Evolutionary conservation across 2,888 invertebrate species (phyloP), one percentile per base, ranked within the genome.

Genomic region (Plebejus melissa): DNA sequence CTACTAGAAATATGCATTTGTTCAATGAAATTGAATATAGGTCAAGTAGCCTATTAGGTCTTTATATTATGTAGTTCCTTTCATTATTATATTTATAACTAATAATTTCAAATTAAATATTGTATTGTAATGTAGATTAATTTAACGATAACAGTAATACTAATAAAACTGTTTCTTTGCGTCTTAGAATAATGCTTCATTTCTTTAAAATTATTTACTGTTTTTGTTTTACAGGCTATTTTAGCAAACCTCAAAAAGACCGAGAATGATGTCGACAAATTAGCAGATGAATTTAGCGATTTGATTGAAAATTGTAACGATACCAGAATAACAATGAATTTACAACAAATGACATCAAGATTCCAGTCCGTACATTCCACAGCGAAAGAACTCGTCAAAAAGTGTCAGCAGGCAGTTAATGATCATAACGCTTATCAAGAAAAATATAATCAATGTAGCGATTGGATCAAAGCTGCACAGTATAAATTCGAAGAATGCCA

Each of bases 341-440:
- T 98, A 50, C 98, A 98, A 85, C 98, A 98, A 88, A 96, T 98
- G 78, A 96, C 97, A 1, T 98, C 98, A 5, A 94, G 98, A 77
- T 98, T 98, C 92, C 98, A 98, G 86, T 97, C 98, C 0, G 96
- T 98, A 74, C 97, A 98, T 87, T 95, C 96, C 0, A 98, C 98
- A 0, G 96, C 97, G 1, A 97, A 97, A 90, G 98, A 98, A 88
- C 95, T 98, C 50, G 95, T 98, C 0, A 98, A 98, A 87, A 98
- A 98, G 90, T 98, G 98, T 83, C 98, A 98, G 82, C 97, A 98
- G 91, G 96, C 98, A 6, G 96, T 97, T 0, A 94, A 94, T 75
- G 98, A 98, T 83, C 98, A 98, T 81, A 95, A 95, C 78, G 93
- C 94, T 0, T 98, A 96, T 84, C 95, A 96, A 82, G 97, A 97